Evolutionary conservation across 2,888 invertebrate species (phyloP).

Genomic region (Pammene fasciana): DNA sequence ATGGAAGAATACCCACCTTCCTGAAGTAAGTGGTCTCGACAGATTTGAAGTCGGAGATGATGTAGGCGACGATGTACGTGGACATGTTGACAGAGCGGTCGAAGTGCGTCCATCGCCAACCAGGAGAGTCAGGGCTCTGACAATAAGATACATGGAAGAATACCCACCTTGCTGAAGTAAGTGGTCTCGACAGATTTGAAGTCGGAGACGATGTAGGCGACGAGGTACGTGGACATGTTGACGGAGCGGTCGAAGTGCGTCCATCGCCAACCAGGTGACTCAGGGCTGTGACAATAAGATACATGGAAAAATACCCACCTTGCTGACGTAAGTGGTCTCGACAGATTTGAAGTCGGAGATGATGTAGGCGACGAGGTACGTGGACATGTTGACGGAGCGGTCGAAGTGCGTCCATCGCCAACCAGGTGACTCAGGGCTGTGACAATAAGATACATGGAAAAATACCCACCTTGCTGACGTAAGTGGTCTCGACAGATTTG

Average conservation of each 20-base stretch:
- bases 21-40: too few species aligned
- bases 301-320: conserved; percentile 32
- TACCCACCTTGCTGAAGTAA: not conserved
- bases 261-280: too few species aligned
- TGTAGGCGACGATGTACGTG: too few species aligned
- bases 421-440: too few species aligned
- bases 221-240: conserved; percentile 56
- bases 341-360: conserved; percentile 83
- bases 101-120: conserved; percentile 91
- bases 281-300: too few species aligned
- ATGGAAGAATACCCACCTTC: not conserved
- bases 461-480: conserved; percentile 54
- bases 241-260: conserved; percentile 82
- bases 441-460: too few species aligned
- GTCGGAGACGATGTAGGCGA: too few species aligned
- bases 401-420: conserved; percentile 48
- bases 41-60: too few species aligned
- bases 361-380: too few species aligned
- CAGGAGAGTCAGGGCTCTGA: conserved; percentile 73
- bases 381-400: conserved; percentile 82
- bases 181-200: too few species aligned
- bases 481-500: conserved; percentile 69
- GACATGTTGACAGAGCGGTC: too few species aligned
- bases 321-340: conserved; percentile 66
- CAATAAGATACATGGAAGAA: conserved; percentile 33